Conservation (phyloP, 1,140 invertebrate species). For the Lethrus apterus region DNA sequence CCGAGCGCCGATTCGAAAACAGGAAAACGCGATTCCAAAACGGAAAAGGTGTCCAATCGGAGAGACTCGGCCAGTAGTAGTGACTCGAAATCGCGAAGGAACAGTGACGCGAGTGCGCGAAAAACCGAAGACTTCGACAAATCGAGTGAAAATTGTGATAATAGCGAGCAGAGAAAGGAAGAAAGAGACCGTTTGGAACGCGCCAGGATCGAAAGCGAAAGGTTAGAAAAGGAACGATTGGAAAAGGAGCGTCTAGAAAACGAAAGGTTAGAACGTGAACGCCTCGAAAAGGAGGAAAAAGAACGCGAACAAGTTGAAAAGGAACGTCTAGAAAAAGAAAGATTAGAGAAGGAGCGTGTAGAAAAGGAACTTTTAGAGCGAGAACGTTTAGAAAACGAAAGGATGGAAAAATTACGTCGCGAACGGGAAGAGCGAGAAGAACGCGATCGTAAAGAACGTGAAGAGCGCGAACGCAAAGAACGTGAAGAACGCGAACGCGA, state of each 20-base stretch:
- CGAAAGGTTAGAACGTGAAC: conserved; percentile 29
- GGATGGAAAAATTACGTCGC: conserved; percentile 44
- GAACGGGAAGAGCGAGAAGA: conserved; percentile 26
- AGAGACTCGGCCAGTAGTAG: conserved; percentile 27
- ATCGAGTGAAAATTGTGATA: conserved; percentile 26
- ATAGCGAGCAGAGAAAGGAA: conserved; percentile 27
- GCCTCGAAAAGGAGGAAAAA: conserved; percentile 23
- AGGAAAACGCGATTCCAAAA: background rate
- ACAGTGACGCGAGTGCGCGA: conserved; percentile 35
- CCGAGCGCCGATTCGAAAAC: conserved; percentile 1
- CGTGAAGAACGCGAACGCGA: conserved; percentile 31
- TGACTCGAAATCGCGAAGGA: conserved; percentile 37
- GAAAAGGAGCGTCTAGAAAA: conserved; percentile 31
- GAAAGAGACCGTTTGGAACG: conserved; percentile 40
- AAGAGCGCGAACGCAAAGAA: conserved; percentile 28
- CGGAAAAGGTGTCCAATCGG: conserved; percentile 28
- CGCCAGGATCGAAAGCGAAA: conserved; percentile 45
- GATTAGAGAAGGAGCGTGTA: conserved; percentile 28
- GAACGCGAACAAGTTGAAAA: conserved; percentile 32
- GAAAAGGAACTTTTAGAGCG: conserved; percentile 34
- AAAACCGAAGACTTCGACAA: conserved; percentile 24
- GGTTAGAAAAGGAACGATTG: conserved; percentile 44
- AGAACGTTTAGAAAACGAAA: conserved; percentile 37
- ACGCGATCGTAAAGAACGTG: conserved; percentile 23
- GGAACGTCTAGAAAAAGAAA: conserved; percentile 32